Percentiles rank a stretch among this genome's conserved stretches.
phyloP scores from a whole-genome alignment of 2,888 invertebrate genomes.

The Apoderus coryli region DNA sequence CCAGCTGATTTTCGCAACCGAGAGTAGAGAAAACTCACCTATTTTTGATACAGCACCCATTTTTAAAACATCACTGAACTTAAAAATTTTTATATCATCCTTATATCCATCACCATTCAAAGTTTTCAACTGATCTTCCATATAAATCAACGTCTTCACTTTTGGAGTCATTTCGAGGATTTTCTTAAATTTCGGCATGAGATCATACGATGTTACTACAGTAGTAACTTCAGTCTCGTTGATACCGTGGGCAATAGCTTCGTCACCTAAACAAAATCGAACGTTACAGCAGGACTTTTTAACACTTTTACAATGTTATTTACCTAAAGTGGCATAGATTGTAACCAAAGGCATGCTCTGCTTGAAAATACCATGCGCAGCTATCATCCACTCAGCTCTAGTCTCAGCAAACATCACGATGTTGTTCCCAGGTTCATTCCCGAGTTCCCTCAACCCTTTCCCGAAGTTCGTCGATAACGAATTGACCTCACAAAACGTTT shows the following conservation, averaged over 20 bases:
- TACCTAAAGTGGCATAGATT: constrained; percentile 77
- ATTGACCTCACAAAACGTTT: constrained; percentile 65
- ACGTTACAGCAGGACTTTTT: no score
- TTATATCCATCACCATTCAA: constrained; percentile 59
- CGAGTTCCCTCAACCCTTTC: constrained; percentile 68
- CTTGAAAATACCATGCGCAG: constrained; percentile 91
- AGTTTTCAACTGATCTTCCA: constrained; percentile 73
- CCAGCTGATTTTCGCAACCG: neutral
- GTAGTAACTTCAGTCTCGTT: constrained; percentile 92
- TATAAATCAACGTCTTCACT: constrained; percentile 68
- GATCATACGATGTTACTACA: constrained; percentile 83
- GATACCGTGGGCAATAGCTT: constrained; percentile 91
- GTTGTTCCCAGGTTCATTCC: constrained; percentile 55
- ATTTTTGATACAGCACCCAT: constrained; percentile 35
- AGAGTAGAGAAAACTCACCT: constrained; percentile 25
- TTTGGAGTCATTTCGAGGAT: constrained; percentile 57
- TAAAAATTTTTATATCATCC: constrained; percentile 53
- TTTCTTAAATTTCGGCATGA: constrained; percentile 79
- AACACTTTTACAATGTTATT: neutral
- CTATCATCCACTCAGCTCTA: constrained; percentile 93
- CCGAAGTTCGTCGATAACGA: constrained; percentile 64
- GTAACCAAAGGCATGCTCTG: constrained; percentile 93
- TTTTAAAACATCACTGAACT: constrained; percentile 57
- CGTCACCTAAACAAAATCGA: constrained; percentile 45
- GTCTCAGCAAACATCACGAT: constrained; percentile 96